Conservation (phyloP, 2,797 vertebrate genomes). For the Prunella strophiata region DNA sequence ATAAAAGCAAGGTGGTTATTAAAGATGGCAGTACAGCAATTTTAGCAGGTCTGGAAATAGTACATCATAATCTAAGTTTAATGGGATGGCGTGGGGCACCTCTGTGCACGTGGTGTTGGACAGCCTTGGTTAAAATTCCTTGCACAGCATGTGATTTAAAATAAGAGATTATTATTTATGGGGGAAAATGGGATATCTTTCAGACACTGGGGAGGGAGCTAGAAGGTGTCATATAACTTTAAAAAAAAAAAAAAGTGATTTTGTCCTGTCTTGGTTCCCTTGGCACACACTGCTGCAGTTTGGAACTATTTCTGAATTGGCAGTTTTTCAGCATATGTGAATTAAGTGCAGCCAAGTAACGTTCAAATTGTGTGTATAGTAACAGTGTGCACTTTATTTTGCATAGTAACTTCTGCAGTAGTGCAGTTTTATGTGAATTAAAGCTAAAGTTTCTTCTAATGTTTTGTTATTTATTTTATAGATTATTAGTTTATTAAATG, state of each 20-base stretch:
- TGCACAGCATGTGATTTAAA: not conserved
- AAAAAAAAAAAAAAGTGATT: not conserved
- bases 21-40: not conserved
- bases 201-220: not conserved
- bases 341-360: not conserved
- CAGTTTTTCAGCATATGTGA: not conserved
- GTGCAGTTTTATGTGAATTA: not conserved
- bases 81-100: not conserved
- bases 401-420: not conserved
- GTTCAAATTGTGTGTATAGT: not conserved
- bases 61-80: not conserved
- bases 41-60: slow-evolving; percentile 13
- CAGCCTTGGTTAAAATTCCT: slow-evolving; percentile 6
- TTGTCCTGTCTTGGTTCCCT: not conserved
- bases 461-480: slow-evolving; percentile 74
- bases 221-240: not conserved
- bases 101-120: not conserved
- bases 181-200: not conserved
- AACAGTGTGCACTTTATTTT: not conserved
- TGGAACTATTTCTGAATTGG: not conserved
- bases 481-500: slow-evolving; percentile 98
- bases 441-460: not conserved
- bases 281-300: not conserved
- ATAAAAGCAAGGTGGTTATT: not conserved
- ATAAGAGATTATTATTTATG: not conserved